phyloP scores from a whole-genome alignment of 2,113 vertebrate genomes.

The Galeopterus variegatus region DNA sequence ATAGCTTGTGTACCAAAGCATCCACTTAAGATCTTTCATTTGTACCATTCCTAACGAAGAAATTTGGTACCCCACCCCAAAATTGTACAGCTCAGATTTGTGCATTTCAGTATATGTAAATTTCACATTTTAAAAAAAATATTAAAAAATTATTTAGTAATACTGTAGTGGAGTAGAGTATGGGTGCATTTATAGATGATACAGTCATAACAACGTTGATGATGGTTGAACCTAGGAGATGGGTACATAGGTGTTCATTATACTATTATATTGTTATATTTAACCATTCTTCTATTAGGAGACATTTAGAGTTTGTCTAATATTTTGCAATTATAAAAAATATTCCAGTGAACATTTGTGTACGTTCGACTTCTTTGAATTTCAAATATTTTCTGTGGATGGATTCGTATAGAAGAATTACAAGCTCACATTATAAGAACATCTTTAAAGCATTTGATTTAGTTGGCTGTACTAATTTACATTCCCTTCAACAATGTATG shows the following conservation, averaged over 20 bases:
- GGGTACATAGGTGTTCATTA: neutral
- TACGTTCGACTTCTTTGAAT: neutral
- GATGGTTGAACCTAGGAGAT: neutral
- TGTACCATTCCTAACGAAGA: too few relatives aligned
- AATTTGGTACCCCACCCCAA: neutral
- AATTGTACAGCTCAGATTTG: neutral
- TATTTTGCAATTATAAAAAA: neutral
- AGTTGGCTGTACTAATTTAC: neutral
- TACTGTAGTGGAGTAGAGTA: neutral
- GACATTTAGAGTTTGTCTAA: neutral
- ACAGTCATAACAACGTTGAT: neutral
- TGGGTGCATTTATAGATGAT: neutral
- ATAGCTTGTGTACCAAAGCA: neutral
- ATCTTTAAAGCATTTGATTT: neutral
- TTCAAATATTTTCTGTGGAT: conserved; percentile 19
- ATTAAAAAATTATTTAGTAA: neutral
- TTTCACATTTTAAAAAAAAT: neutral
- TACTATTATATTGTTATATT: neutral
- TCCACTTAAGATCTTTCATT: too few relatives aligned
- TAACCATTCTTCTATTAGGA: neutral
- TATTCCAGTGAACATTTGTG: neutral
- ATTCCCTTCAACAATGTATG: neutral
- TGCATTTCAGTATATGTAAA: neutral
- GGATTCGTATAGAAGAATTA: conserved; percentile 15
- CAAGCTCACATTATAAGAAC: neutral